These are phyloP conservation scores for Halcyon smyrnensis DNA, from an alignment of 2,797 vertebrate genomes.

Conservation along the genomic window DNA sequence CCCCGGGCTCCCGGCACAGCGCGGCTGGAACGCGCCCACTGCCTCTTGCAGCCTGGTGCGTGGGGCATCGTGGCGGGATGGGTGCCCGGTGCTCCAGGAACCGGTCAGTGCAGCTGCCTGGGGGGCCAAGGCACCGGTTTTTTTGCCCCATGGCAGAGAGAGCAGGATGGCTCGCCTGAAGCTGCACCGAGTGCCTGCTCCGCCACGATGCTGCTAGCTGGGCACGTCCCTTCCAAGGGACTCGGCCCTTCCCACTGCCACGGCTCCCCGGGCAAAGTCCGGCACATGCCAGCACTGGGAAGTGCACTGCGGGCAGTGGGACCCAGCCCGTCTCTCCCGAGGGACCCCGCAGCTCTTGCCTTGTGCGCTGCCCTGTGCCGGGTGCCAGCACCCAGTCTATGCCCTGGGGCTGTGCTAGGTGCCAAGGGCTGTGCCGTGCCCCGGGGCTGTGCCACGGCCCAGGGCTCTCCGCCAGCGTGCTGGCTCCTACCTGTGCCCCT, in stretches of 20 bases:
- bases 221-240: not conserved
- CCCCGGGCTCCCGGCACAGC: not conserved
- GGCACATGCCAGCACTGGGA: not conserved
- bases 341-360: not conserved
- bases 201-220: not conserved
- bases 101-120: rapidly evolving
- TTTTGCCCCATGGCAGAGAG: not conserved
- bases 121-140: rapidly evolving
- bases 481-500: constrained; percentile 36
- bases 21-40: constrained; percentile 25
- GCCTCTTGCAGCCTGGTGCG: not conserved
- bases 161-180: rapidly evolving
- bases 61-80: rapidly evolving
- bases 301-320: rapidly evolving
- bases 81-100: not conserved
- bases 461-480: not conserved
- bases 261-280: not conserved
- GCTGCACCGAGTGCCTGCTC: not conserved
- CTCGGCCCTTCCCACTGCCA: not conserved
- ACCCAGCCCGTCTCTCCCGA: not conserved
- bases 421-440: not conserved
- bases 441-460: not conserved
- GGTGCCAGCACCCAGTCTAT: not conserved
- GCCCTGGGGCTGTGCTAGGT: not conserved
- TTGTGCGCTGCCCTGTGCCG: not conserved